Conservation (phyloP, 2,888 invertebrate species). For the Drosophila subsilvestris region DNA sequence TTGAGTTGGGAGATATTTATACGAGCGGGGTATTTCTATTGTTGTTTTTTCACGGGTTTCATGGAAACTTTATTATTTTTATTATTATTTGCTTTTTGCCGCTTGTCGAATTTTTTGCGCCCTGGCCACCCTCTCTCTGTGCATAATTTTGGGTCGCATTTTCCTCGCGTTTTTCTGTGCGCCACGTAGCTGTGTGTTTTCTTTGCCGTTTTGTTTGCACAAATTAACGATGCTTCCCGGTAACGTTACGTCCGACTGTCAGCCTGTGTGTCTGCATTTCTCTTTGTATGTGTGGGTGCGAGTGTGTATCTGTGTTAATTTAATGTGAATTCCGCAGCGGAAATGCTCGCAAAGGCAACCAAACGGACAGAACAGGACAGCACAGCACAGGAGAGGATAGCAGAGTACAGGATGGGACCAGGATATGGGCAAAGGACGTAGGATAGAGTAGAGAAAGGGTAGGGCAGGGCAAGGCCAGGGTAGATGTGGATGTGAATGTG, state of each 20-base stretch:
- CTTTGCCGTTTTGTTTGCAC: conserved; percentile 64
- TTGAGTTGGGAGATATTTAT: conserved; percentile 35
- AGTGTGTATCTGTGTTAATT: conserved; percentile 58
- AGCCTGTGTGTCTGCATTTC: conserved; percentile 1
- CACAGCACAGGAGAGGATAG: conserved; percentile 34
- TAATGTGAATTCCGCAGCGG: conserved; percentile 76
- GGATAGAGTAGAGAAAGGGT: background rate
- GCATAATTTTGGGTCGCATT: conserved; percentile 63
- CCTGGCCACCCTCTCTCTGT: conserved; percentile 25
- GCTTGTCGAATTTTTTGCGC: conserved; percentile 34
- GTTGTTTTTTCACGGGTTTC: background rate
- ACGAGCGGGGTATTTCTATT: background rate
- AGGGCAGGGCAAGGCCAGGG: too few relatives aligned
- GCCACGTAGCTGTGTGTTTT: conserved; percentile 15
- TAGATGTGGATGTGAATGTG: conserved; percentile 1
- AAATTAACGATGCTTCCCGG: conserved; percentile 71
- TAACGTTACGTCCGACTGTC: conserved; percentile 37
- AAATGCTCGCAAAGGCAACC: conserved; percentile 58
- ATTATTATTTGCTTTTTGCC: conserved; percentile 28
- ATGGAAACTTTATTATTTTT: conserved; percentile 8
- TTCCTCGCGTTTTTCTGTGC: conserved; percentile 5
- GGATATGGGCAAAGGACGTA: conserved; percentile 26
- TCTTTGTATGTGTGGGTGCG: conserved; percentile 32
- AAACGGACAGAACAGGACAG: conserved; percentile 35
- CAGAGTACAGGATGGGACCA: background rate